Percentiles rank a stretch among this genome's conserved stretches.
phyloP scores from a whole-genome alignment of 2,113 vertebrate genomes.

The Ariopsis seemanni region DNA sequence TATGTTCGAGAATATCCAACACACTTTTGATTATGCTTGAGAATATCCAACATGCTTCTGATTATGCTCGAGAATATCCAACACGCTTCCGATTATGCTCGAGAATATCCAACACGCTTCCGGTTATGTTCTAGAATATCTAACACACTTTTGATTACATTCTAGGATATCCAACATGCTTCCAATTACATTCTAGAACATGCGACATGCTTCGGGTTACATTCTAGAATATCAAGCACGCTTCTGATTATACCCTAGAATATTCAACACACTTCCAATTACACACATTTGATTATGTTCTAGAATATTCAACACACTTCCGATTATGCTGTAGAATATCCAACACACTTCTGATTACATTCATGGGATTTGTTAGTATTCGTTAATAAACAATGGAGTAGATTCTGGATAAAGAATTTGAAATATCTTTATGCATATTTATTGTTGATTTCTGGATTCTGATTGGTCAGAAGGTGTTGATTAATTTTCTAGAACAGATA shows the following conservation, averaged over 20 bases:
- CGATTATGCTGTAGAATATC: neutral
- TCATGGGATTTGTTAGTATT: too few relatives aligned
- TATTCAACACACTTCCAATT: too few relatives aligned
- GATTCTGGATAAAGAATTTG: neutral
- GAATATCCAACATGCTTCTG: too few relatives aligned
- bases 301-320: neutral
- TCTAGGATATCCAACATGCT: neutral
- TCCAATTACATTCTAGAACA: neutral
- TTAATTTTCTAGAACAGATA: too few relatives aligned
- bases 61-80: too few relatives aligned
- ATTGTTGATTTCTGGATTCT: neutral
- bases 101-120: too few relatives aligned
- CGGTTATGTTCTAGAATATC: neutral
- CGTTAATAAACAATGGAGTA: neutral
- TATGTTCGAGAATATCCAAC: too few relatives aligned
- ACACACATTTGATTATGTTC: neutral
- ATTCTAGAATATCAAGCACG: neutral
- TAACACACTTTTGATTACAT: neutral
- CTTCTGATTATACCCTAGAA: neutral
- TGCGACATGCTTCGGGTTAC: fast-evolving
- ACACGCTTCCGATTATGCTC: too few relatives aligned
- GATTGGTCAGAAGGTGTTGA: neutral
- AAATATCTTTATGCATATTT: too few relatives aligned
- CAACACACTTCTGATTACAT: neutral
- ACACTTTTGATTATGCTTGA: too few relatives aligned